Evolutionary conservation across 2,797 vertebrate species (phyloP).

Genomic region (Onychomys arenicola): DNA sequence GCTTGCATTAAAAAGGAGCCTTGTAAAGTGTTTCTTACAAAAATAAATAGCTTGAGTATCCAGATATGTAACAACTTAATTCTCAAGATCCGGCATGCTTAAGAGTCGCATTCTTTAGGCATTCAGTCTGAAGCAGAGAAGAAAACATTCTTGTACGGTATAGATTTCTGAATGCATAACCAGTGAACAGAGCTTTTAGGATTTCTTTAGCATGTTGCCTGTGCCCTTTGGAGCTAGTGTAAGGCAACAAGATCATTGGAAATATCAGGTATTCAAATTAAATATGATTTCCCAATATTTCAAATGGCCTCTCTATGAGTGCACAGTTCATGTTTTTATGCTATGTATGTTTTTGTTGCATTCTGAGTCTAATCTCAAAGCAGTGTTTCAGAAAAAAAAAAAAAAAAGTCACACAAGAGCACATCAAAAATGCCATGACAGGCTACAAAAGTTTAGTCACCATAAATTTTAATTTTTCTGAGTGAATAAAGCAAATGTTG

Average conservation of each 20-base stretch:
- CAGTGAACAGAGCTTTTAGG: neutral
- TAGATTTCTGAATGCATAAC: conserved; percentile 51
- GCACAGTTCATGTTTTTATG: neutral
- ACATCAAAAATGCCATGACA: neutral
- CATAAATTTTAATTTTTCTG: conserved; percentile 41
- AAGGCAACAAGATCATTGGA: neutral
- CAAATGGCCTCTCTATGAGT: neutral
- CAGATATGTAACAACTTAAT: conserved; percentile 79
- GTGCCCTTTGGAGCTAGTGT: neutral
- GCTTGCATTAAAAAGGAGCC: conserved; percentile 79
- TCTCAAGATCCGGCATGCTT: conserved; percentile 70
- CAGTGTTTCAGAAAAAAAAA: neutral
- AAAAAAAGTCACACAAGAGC: neutral
- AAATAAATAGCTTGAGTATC: conserved; percentile 85
- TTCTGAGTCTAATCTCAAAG: neutral
- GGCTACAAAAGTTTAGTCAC: neutral
- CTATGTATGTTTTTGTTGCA: neutral
- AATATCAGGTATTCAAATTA: neutral
- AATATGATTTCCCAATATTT: neutral
- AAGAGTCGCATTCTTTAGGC: conserved; percentile 74
- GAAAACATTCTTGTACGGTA: conserved; percentile 55
- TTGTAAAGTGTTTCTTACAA: conserved; percentile 86
- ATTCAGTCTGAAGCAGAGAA: conserved; percentile 59
- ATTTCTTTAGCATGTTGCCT: neutral
- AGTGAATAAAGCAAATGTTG: conserved; percentile 16